Conservation (phyloP, 2,797 vertebrate genomes). For the Hemibagrus guttatus region DNA sequence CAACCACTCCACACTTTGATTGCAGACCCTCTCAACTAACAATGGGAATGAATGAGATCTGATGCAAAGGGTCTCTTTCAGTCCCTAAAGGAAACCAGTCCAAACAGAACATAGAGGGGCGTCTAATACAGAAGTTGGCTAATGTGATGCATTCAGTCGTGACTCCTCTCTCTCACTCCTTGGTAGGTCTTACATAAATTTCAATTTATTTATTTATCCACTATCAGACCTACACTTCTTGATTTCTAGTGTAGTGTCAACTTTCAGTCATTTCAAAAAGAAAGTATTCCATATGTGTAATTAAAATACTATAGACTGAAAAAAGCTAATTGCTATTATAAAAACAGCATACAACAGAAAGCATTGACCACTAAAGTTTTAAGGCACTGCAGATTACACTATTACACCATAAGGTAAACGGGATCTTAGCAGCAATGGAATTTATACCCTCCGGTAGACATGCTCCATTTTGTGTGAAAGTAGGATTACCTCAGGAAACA, state of each 20-base stretch:
- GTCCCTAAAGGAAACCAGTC: constrained; percentile 57
- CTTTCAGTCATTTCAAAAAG: background rate
- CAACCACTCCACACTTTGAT: constrained; percentile 63
- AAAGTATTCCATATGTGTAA: background rate
- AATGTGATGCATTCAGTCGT: constrained; percentile 2
- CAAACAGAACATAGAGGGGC: constrained; percentile 32
- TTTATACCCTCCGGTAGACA: constrained; percentile 14
- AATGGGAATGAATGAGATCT: constrained; percentile 55
- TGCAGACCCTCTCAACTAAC: constrained; percentile 55
- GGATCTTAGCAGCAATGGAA: constrained; percentile 2
- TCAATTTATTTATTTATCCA: background rate
- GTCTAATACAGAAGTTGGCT: constrained; percentile 27
- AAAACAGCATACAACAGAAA: background rate
- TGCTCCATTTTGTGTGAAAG: constrained; percentile 16
- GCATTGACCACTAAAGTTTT: background rate
- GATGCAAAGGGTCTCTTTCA: constrained; percentile 51
- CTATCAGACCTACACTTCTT: constrained; percentile 17
- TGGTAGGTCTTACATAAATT: background rate
- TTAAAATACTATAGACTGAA: background rate
- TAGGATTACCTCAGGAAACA: constrained; percentile 30
- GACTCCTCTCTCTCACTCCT: constrained; percentile 17
- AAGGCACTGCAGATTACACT: background rate
- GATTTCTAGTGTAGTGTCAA: background rate
- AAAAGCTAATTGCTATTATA: background rate
- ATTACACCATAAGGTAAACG: background rate